These are phyloP conservation scores for Chironomus tepperi DNA, from an alignment of 1,140 invertebrate genomes.

Conservation along the genomic window DNA sequence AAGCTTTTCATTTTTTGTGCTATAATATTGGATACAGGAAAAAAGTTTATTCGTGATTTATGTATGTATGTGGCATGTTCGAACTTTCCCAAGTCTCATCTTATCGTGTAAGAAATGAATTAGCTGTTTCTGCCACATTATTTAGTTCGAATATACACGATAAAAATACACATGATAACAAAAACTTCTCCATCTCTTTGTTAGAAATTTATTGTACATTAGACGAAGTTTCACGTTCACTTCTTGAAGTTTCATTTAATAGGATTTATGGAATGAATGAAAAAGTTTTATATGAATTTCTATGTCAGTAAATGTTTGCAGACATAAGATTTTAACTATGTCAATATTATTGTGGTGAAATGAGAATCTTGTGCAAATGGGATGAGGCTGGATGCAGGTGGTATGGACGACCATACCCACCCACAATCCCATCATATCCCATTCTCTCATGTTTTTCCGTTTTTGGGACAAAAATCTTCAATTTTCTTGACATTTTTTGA, in stretches of 20 bases:
- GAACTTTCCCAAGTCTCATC: background rate
- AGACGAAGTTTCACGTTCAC: background rate
- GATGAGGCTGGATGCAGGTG: no score
- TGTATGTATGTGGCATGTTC: background rate
- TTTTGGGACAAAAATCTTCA: no score
- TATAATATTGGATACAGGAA: background rate
- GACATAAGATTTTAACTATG: no score
- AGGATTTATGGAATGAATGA: background rate
- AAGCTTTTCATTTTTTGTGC: background rate
- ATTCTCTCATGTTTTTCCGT: no score
- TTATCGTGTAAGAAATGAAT: constrained; percentile 8
- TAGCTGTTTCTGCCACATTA: constrained; percentile 12
- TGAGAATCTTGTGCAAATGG: no score
- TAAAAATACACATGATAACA: background rate
- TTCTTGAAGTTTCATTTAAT: background rate
- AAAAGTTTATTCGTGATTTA: background rate
- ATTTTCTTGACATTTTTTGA: no score
- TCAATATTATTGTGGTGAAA: no score
- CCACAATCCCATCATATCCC: no score
- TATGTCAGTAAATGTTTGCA: no score
- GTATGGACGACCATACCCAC: no score
- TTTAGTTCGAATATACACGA: background rate
- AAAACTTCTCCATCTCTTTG: background rate
- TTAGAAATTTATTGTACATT: background rate
- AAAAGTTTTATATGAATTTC: no score